phyloP scores from a whole-genome alignment of 2,113 vertebrate genomes.

The Hipposideros armiger region DNA sequence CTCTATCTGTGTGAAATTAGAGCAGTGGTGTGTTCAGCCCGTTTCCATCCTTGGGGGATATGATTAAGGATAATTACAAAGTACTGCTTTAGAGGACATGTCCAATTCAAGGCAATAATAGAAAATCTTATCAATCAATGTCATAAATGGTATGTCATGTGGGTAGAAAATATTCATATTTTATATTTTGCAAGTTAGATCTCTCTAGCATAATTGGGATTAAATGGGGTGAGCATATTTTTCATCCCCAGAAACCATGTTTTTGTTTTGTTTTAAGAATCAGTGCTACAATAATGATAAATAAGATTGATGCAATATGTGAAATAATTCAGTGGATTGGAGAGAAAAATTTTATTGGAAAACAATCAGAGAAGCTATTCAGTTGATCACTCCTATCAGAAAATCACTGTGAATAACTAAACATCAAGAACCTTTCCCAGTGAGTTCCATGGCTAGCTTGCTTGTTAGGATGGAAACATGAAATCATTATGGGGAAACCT shows the following conservation, averaged over 20 bases:
- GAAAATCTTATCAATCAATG: conserved; percentile 11
- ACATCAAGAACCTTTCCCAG: background rate
- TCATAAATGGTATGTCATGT: background rate
- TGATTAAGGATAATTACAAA: background rate
- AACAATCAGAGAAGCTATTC: background rate
- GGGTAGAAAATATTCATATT: background rate
- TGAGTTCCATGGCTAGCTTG: background rate
- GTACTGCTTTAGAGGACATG: background rate
- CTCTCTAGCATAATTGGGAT: background rate
- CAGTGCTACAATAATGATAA: background rate
- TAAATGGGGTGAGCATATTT: background rate
- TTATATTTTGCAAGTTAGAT: conserved; percentile 49
- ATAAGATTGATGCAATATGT: background rate
- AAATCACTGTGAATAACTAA: background rate
- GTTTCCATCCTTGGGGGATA: conserved; percentile 25
- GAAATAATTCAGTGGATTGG: background rate
- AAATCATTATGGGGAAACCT: background rate
- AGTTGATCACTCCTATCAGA: background rate
- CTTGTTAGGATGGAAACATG: background rate
- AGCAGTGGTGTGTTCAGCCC: background rate
- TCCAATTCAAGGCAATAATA: background rate
- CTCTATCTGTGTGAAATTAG: conserved; percentile 18
- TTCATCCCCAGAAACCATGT: background rate
- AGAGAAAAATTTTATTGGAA: conserved; percentile 25
- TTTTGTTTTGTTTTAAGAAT: background rate